These are phyloP conservation scores for Oreochromis spilurus DNA, from an alignment of 2,113 vertebrate genomes.

Conservation along the genomic window DNA sequence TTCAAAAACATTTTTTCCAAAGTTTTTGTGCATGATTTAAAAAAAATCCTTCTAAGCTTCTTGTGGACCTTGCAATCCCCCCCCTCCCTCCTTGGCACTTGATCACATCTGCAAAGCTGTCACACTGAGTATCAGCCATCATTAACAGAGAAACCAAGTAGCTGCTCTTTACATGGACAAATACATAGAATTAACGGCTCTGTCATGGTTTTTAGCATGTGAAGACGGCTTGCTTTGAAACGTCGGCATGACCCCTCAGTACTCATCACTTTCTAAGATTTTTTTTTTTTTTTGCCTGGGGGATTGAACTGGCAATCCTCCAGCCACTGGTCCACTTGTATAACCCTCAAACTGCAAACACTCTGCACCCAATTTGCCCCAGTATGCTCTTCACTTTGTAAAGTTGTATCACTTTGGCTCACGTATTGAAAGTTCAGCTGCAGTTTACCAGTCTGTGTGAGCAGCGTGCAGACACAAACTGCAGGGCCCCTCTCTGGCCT, in stretches of 20 bases:
- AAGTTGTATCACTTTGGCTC: slow-evolving; percentile 17
- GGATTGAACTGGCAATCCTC: slow-evolving; percentile 29
- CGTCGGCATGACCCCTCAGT: background rate
- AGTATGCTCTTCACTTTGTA: slow-evolving; percentile 5
- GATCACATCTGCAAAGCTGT: background rate
- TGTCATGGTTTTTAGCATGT: background rate
- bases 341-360: slow-evolving; percentile 44
- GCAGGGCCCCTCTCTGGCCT: background rate
- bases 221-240: background rate
- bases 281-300: background rate
- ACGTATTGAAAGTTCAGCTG: slow-evolving; percentile 12
- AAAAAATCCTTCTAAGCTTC: background rate
- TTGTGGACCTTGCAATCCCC: background rate
- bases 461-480: background rate
- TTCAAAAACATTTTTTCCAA: background rate
- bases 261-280: background rate
- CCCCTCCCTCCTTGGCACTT: background rate
- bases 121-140: background rate
- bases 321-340: slow-evolving; percentile 28
- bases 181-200: background rate
- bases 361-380: slow-evolving; percentile 14
- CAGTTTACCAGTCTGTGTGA: background rate
- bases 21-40: background rate
- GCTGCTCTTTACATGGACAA: background rate
- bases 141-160: background rate